A percentile compares a stretch with the other conserved stretches of the same genome.
Evolutionary conservation across 1,140 invertebrate species (phyloP).

Genomic region (Gryon sp.): DNA sequence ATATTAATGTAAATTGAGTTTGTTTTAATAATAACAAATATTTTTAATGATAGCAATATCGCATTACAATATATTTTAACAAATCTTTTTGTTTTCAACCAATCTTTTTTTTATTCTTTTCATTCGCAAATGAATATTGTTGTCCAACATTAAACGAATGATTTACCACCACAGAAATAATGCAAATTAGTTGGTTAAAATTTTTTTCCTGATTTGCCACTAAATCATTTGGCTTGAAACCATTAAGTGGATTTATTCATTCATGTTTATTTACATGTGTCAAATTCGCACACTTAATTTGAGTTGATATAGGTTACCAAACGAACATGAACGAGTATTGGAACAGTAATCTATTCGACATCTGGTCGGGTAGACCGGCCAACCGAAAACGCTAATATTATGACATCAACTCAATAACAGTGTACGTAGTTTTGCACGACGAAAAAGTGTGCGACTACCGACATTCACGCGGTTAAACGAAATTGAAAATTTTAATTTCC

Average conservation of each 20-base stretch:
- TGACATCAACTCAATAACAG: conserved; percentile 44
- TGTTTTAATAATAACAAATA: no score
- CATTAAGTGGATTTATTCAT: conserved; percentile 6
- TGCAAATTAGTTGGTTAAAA: no score
- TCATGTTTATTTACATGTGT: conserved; percentile 27
- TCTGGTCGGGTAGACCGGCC: conserved; percentile 5
- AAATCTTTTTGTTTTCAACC: no score
- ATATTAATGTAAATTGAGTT: no score
- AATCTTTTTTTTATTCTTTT: no score
- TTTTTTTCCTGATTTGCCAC: no score
- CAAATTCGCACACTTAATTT: conserved; percentile 37
- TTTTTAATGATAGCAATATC: no score
- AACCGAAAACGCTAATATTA: conserved; percentile 45
- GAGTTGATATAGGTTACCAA: conserved; percentile 33
- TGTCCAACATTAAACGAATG: no score
- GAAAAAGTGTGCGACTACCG: conserved; percentile 8
- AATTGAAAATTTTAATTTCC: conserved; percentile 32
- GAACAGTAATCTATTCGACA: conserved; percentile 33
- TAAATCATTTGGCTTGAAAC: not conserved
- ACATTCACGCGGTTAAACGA: conserved; percentile 8
- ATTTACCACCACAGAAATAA: no score
- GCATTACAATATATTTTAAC: no score
- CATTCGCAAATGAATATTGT: no score
- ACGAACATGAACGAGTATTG: conserved; percentile 19
- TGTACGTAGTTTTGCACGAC: conserved; percentile 11